phyloP scores from a whole-genome alignment of 2,888 invertebrate species.

The Drosophila picticornis region DNA sequence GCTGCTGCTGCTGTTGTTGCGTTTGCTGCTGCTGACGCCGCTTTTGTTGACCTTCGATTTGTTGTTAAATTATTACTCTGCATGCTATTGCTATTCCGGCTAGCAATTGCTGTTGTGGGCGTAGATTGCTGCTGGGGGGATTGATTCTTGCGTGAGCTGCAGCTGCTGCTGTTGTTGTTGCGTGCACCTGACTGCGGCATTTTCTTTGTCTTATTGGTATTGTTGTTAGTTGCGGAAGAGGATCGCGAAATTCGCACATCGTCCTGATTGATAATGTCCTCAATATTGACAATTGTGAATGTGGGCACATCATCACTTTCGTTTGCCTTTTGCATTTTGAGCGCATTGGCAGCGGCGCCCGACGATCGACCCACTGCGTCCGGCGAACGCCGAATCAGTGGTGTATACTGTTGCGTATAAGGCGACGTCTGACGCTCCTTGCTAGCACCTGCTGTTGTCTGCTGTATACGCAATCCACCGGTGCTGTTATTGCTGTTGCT shows the following conservation, averaged over 20 bases:
- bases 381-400: background rate
- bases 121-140: slow-evolving; percentile 8
- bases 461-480: slow-evolving; percentile 36
- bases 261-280: slow-evolving; percentile 85
- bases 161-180: slow-evolving; percentile 16
- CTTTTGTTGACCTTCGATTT: background rate
- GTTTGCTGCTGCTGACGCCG: background rate
- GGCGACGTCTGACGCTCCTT: slow-evolving; percentile 8
- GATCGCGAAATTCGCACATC: slow-evolving; percentile 79
- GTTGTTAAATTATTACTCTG: slow-evolving; percentile 14
- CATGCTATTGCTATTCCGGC: slow-evolving; percentile 12
- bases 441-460: slow-evolving; percentile 7
- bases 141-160: slow-evolving; percentile 35
- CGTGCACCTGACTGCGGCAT: slow-evolving; percentile 9
- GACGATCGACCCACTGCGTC: slow-evolving; percentile 10
- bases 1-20: background rate
- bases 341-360: slow-evolving; percentile 6
- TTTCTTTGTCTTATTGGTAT: slow-evolving; percentile 36
- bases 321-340: slow-evolving; percentile 31
- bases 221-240: slow-evolving; percentile 31
- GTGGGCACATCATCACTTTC: slow-evolving; percentile 83
- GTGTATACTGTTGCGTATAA: background rate
- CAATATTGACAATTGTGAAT: slow-evolving; percentile 85
- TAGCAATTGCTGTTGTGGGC: slow-evolving; percentile 1
- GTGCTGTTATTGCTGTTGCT: background rate